Conservation (phyloP, 2,113 vertebrate species). For the Lamprotornis superbus region DNA sequence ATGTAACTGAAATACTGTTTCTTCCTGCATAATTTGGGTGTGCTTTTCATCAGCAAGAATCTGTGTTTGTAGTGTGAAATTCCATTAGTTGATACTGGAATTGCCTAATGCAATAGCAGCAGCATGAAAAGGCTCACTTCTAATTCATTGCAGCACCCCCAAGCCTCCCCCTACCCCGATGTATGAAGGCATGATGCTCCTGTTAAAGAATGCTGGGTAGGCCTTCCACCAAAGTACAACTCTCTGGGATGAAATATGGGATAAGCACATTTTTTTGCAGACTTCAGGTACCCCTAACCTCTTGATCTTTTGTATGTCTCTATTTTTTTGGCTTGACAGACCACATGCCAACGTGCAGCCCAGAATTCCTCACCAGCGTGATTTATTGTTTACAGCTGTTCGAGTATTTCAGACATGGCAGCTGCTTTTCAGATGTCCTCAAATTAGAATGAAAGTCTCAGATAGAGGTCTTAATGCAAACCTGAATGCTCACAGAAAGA, state of each 20-base stretch:
- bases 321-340: conserved; percentile 93
- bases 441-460: conserved; percentile 70
- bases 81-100: conserved; percentile 37
- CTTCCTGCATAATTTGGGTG: conserved; percentile 27
- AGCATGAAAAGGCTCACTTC: neutral
- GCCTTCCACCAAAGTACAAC: conserved; percentile 19
- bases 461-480: conserved; percentile 70
- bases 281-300: conserved; percentile 81
- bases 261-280: conserved; percentile 67
- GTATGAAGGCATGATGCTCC: neutral
- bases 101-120: neutral
- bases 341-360: conserved; percentile 82
- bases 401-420: conserved; percentile 79
- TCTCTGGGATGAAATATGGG: conserved; percentile 66
- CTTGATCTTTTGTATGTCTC: conserved; percentile 88
- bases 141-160: neutral
- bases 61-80: conserved; percentile 54
- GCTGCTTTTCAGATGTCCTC: conserved; percentile 89
- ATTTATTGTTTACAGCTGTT: conserved; percentile 95
- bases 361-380: conserved; percentile 82
- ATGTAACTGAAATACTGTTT: conserved; percentile 24
- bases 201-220: conserved; percentile 25
- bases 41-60: conserved; percentile 69
- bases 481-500: conserved; percentile 60
- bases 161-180: neutral